Base-by-base conservation (phyloP, 2,888 invertebrate species). In the Platycheirus albimanus region DNA sequence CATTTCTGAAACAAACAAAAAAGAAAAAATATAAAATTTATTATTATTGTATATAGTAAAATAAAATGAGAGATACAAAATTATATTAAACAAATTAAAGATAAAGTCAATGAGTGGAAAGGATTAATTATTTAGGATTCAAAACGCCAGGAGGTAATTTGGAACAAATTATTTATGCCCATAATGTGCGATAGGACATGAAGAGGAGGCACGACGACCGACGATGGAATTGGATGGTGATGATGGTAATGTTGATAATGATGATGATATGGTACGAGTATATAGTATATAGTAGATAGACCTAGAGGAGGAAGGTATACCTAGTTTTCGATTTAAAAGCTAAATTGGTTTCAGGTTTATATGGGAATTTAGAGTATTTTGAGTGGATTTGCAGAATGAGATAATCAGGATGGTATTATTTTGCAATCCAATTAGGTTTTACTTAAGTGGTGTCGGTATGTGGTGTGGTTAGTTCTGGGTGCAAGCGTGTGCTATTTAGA, bases 1-100 rank as follows among this genome's bases (percentile, higher is more conserved):
- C 97, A 91, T 97, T 96, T 90, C 96, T 96, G 92, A 6, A 91
- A 91, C 86, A 76, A 85, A 30, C n/a, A n/a, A n/a, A n/a, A n/a
- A n/a, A 77, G 56, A 80, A 33, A 41, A 33, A 47, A 3, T 43
- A 30, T 47, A 20, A 11, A 28, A 24, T 8, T 15, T 15, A 4
- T 17, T 24, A 24, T 24, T 24, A 24, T 24, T 24, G 6, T 24
- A 24, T 24, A 24, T 24, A 24, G 24, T 4, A 24, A 3, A 24
- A 24, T 24, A 24, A 24, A 4, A 24, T 24, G 3, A 24, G 24
- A n/a, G n/a, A n/a, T n/a, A n/a, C n/a, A n/a, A n/a, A n/a, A 15
- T 64, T 51, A 15, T 28, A 28, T 4, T 15, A 4, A 41, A 15
- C 13, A 11, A 11, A 38, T 20, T 33, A 33, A 6, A 8, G 30